phyloP scores from a whole-genome alignment of 35 echinoderm and acorn worm species.

The Amphiura filiformis region DNA sequence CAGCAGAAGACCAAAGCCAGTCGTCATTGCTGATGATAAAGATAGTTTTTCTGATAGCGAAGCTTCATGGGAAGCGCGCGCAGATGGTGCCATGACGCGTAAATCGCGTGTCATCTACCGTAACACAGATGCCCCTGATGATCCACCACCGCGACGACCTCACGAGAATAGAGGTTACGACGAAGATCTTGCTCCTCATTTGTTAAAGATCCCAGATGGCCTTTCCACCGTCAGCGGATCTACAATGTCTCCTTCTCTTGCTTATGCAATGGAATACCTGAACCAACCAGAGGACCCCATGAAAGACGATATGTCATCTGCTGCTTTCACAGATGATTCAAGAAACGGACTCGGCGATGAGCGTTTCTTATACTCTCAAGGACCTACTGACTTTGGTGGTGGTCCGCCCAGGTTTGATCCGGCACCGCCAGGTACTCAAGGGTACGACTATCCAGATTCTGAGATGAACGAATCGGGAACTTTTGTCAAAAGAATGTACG shows the following conservation, averaged over 20 bases:
- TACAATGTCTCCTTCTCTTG: neutral
- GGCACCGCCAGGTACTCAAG: neutral
- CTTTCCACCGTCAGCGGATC: neutral
- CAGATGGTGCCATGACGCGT: neutral
- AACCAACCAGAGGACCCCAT: neutral
- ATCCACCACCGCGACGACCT: neutral
- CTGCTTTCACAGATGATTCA: neutral
- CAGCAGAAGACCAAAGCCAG: neutral
- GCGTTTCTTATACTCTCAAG: neutral
- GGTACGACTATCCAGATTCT: neutral
- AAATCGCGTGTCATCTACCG: neutral
- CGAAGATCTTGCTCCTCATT: neutral
- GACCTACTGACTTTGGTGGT: neutral
- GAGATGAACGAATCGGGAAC: neutral
- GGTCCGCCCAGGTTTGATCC: neutral
- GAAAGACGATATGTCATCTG: neutral
- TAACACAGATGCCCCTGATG: neutral
- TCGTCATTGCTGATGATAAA: neutral
- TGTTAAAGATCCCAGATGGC: neutral
- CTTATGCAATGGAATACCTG: neutral
- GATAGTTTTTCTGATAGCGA: neutral
- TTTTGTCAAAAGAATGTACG: neutral
- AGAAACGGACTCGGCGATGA: neutral
- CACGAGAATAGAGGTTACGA: neutral
- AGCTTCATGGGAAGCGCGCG: neutral